These are phyloP conservation scores for Cydia amplana DNA, from an alignment of 1,140 invertebrate genomes.

Conservation along the genomic window DNA sequence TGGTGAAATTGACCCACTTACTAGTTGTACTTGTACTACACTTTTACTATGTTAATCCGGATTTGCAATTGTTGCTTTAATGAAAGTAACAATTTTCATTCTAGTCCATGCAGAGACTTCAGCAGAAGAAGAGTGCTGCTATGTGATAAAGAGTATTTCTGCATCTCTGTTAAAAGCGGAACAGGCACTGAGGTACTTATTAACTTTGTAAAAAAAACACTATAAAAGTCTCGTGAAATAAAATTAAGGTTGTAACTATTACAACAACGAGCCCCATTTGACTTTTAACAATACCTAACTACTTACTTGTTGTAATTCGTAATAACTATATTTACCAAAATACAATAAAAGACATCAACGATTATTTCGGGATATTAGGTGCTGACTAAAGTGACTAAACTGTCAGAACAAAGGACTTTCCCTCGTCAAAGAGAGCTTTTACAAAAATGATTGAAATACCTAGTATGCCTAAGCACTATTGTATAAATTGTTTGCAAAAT, in stretches of 20 bases:
- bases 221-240: not conserved
- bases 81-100: not conserved
- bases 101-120: slow-evolving; percentile 43
- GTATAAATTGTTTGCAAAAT: not conserved
- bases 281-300: too few relatives aligned
- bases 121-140: slow-evolving; percentile 55
- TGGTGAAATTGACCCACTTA: too few relatives aligned
- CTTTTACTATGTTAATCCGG: not conserved
- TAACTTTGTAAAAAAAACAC: not conserved
- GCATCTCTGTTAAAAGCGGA: slow-evolving; percentile 49
- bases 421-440: slow-evolving; percentile 7
- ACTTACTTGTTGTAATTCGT: not conserved
- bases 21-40: too few relatives aligned
- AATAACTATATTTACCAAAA: not conserved
- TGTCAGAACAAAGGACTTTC: slow-evolving; percentile 1
- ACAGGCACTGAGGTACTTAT: slow-evolving; percentile 54
- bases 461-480: not conserved
- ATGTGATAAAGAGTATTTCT: slow-evolving; percentile 52
- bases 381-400: not conserved
- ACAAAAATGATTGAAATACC: slow-evolving; percentile 20
- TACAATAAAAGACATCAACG: not conserved
- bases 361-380: not conserved
- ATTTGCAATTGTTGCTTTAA: too few relatives aligned
- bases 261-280: not conserved
- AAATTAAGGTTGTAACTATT: not conserved